These are phyloP conservation scores for Papilio gigon DNA, from an alignment of 2,888 invertebrate species.

Conservation along the genomic window DNA sequence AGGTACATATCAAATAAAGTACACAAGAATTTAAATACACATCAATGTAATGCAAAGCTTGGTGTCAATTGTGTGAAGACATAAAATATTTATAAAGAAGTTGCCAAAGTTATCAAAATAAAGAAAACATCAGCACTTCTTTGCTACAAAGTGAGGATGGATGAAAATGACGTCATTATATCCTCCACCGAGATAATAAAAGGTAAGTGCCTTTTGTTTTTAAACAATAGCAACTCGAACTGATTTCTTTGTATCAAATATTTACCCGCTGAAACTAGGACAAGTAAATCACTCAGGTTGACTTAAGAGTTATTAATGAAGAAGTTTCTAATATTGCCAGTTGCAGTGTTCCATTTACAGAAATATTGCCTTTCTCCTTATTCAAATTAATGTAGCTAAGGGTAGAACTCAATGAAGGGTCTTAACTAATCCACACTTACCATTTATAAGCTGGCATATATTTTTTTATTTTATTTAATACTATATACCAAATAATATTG, in stretches of 20 bases:
- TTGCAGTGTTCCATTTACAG: too few relatives aligned
- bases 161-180: constrained; percentile 82
- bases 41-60: constrained; percentile 7
- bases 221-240: background rate
- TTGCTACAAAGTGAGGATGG: constrained; percentile 77
- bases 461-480: too few relatives aligned
- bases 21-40: constrained; percentile 22
- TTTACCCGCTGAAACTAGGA: background rate
- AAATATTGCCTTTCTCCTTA: too few relatives aligned
- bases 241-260: background rate
- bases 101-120: constrained; percentile 62
- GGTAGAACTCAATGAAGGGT: too few relatives aligned
- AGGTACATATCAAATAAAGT: constrained; percentile 36
- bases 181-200: constrained; percentile 86
- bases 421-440: too few relatives aligned
- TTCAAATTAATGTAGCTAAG: too few relatives aligned
- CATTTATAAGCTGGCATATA: too few relatives aligned
- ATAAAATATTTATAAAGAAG: constrained; percentile 1
- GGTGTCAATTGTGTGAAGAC: background rate
- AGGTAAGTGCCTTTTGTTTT: constrained; percentile 70
- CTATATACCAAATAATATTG: too few relatives aligned
- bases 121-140: constrained; percentile 67
- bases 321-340: too few relatives aligned
- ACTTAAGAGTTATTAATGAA: too few relatives aligned
- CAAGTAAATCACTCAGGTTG: background rate